Evolutionary conservation across 1,140 invertebrate genomes (phyloP).

Genomic region (Eurosta solidaginis): DNA sequence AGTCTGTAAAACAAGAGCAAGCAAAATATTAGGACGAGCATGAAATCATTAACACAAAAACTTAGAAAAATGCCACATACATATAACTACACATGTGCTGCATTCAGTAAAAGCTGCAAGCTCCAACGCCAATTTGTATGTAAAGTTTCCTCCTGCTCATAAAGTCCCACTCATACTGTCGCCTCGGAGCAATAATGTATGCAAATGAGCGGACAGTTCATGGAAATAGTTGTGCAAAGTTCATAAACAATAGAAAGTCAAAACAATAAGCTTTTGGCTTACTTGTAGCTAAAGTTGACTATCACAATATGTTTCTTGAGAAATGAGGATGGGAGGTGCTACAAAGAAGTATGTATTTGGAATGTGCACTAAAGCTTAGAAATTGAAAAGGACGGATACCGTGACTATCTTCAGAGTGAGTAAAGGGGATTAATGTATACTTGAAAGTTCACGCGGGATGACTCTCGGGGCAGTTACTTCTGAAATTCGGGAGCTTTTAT

Average conservation of each 20-base stretch:
- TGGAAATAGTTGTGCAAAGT: neutral
- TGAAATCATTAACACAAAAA: neutral
- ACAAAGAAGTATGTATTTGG: neutral
- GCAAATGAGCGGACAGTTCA: conserved; percentile 20
- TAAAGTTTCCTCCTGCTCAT: neutral
- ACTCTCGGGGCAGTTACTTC: no score
- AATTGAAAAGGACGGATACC: no score
- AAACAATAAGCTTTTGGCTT: neutral
- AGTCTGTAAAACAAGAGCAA: neutral
- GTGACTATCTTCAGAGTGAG: no score
- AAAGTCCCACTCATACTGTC: neutral
- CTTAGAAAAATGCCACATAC: neutral
- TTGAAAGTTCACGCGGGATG: no score
- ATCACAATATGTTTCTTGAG: neutral
- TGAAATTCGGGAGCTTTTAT: no score
- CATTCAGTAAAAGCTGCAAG: neutral
- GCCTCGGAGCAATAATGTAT: neutral
- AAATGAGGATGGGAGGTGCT: neutral
- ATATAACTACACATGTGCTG: neutral
- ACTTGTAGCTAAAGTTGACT: neutral
- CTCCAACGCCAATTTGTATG: neutral
- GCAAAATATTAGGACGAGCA: neutral
- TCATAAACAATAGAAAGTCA: conserved; percentile 19
- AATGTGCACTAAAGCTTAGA: no score
- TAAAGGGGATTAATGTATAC: no score